Evolutionary conservation across 2,888 invertebrate species (phyloP).

Genomic region (Rhimphoctona megacephalus): DNA sequence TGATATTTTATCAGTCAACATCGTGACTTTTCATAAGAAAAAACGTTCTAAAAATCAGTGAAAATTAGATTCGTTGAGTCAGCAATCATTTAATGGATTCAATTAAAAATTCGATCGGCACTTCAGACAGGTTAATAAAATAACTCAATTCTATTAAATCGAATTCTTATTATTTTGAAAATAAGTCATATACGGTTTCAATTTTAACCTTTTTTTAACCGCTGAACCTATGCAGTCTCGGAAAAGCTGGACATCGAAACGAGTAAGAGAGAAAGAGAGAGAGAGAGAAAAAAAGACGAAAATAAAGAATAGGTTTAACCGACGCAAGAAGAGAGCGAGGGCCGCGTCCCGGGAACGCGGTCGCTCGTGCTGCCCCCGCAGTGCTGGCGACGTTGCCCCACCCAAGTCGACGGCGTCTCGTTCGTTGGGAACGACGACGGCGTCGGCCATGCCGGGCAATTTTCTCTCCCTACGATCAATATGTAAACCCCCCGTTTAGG

Average conservation of each 20-base stretch:
- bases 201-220: not conserved
- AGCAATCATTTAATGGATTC: not conserved
- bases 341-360: slow-evolving; percentile 70
- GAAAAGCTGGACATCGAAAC: slow-evolving; percentile 8
- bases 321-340: slow-evolving; percentile 62
- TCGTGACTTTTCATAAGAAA: not conserved
- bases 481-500: slow-evolving; percentile 80
- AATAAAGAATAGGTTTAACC: slow-evolving; percentile 60
- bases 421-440: slow-evolving; percentile 68
- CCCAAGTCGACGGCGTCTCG: slow-evolving; percentile 70
- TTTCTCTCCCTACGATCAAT: slow-evolving; percentile 78
- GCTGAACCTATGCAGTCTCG: not conserved
- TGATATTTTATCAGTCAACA: not conserved
- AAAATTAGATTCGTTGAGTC: not conserved
- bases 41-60: not conserved
- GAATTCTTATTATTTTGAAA: not conserved
- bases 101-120: not conserved
- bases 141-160: not conserved
- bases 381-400: slow-evolving; percentile 67
- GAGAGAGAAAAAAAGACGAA: slow-evolving; percentile 34
- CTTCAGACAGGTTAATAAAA: not conserved
- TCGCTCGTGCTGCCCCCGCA: slow-evolving; percentile 56
- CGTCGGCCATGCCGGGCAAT: slow-evolving; percentile 76
- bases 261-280: slow-evolving; percentile 12
- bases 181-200: not conserved